Evolutionary conservation across 2,113 vertebrate species (phyloP).

Genomic region (Ardeotis arabs): DNA sequence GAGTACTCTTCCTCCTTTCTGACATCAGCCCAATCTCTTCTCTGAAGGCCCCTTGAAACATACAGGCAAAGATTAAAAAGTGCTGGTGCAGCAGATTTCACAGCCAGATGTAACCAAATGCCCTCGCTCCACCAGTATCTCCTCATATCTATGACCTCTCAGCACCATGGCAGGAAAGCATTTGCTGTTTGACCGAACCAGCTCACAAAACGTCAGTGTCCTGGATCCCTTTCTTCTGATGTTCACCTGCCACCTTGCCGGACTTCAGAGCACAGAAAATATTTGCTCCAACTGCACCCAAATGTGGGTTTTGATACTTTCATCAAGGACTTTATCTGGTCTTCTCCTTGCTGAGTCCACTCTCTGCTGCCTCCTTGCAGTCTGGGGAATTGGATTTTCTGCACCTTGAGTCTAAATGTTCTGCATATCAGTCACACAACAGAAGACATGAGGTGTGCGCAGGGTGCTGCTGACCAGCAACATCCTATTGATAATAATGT

Average conservation of each 20-base stretch:
- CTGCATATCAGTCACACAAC: neutral
- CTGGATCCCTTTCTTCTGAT: neutral
- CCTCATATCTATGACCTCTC: fast-evolving
- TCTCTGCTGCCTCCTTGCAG: neutral
- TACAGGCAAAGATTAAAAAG: neutral
- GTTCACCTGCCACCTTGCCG: neutral
- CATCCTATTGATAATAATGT: neutral
- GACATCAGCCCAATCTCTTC: neutral
- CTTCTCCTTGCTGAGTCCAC: neutral
- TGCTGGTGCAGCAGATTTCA: neutral
- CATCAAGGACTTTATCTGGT: neutral
- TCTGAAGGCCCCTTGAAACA: neutral
- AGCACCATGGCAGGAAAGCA: neutral
- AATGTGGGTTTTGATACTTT: neutral
- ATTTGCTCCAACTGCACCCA: neutral
- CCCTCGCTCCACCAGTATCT: neutral
- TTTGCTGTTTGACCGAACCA: neutral
- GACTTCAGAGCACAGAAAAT: neutral
- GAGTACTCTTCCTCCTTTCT: neutral
- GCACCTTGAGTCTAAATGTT: neutral
- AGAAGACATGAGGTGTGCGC: neutral
- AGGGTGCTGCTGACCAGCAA: neutral
- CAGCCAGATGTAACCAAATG: neutral
- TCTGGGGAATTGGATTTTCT: neutral
- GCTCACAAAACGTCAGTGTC: too few relatives aligned